Evolutionary conservation across 2,113 vertebrate genomes (phyloP).

Genomic region (Bolborhynchus lineola): DNA sequence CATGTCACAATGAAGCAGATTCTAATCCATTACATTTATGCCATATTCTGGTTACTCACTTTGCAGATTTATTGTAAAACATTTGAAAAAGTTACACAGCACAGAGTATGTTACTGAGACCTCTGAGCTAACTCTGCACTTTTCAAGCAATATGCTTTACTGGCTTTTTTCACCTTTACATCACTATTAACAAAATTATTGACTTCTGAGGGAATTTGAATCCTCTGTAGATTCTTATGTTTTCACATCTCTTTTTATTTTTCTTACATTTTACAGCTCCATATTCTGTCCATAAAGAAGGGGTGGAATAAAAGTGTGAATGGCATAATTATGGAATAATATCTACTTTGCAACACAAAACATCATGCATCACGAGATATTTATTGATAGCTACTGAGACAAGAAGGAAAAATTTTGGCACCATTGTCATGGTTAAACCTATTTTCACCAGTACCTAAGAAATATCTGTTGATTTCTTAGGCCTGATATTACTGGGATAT

Average conservation of each 20-base stretch:
- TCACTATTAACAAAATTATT: background rate
- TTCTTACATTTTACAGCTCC: background rate
- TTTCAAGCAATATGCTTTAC: background rate
- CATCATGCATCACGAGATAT: background rate
- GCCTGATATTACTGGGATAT: slow-evolving; percentile 8
- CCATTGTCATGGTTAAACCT: background rate
- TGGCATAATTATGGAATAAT: background rate
- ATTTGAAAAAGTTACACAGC: background rate
- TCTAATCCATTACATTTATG: background rate
- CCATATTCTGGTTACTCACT: background rate
- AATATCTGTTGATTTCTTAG: background rate
- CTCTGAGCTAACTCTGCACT: background rate
- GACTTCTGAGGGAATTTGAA: background rate
- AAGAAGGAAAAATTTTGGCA: background rate
- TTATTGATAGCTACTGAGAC: background rate
- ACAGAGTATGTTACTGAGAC: background rate
- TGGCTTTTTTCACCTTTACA: background rate
- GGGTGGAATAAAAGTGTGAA: background rate
- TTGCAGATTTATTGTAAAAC: background rate
- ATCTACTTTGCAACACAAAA: background rate
- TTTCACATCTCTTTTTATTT: background rate
- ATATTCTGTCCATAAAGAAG: background rate
- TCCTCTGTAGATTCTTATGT: background rate
- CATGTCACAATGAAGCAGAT: background rate
- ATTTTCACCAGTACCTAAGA: background rate